These are phyloP conservation scores for Aquatica leii DNA, from an alignment of 2,888 invertebrate species.

Conservation along the genomic window DNA sequence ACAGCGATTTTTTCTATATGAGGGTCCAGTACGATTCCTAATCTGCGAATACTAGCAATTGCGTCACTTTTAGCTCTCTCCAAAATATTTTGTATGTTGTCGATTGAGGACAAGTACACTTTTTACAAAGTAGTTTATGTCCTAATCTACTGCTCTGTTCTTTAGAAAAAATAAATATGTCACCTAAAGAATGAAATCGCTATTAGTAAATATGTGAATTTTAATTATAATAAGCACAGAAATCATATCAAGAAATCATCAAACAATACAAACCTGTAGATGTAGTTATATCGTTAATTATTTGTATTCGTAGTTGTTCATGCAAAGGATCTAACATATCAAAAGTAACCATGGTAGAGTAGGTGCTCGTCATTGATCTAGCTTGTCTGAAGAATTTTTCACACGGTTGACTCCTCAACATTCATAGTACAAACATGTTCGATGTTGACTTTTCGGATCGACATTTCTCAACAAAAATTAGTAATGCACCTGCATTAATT, in stretches of 20 bases:
- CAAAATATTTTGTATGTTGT: too few relatives aligned
- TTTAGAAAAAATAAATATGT: neutral
- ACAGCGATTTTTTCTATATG: too few relatives aligned
- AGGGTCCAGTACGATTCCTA: too few relatives aligned
- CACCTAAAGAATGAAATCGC: too few relatives aligned
- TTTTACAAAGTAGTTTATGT: too few relatives aligned
- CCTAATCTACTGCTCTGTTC: neutral
- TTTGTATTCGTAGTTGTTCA: neutral
- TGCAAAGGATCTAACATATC: neutral
- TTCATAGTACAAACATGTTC: neutral
- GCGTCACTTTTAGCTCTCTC: too few relatives aligned
- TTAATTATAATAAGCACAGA: neutral
- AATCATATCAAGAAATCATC: neutral
- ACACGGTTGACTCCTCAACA: conserved; percentile 18
- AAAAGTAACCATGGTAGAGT: neutral
- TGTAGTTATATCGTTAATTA: neutral
- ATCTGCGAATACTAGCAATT: too few relatives aligned
- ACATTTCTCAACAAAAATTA: conserved; percentile 12
- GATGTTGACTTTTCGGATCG: neutral
- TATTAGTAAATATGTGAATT: too few relatives aligned
- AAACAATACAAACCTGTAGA: neutral
- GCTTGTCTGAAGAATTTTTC: conserved; percentile 28
- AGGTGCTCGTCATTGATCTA: conserved; percentile 33
- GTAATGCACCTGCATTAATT: neutral
- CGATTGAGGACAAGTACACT: too few relatives aligned